These are phyloP conservation scores for Liposcelis brunnea DNA, from an alignment of 2,888 invertebrate species.

Conservation along the genomic window DNA sequence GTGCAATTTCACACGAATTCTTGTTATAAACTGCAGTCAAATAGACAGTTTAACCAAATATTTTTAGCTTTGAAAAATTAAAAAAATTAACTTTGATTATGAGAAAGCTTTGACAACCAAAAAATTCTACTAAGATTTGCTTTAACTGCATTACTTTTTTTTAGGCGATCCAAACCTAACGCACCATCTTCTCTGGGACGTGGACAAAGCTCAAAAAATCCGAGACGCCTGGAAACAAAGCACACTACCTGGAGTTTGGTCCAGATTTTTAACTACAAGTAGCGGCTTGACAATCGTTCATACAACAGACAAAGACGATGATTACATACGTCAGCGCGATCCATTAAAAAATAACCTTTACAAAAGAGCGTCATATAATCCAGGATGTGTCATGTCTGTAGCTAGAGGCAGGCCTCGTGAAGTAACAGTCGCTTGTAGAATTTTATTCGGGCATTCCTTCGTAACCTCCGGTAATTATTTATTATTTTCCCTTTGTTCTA, in stretches of 20 bases:
- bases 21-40: no score
- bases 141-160: no score
- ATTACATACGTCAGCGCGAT: slow-evolving; percentile 11
- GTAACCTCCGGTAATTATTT: background rate
- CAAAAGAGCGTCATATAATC: slow-evolving; percentile 11
- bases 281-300: slow-evolving; percentile 23
- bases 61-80: no score
- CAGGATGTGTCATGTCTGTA: slow-evolving; percentile 11
- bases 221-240: slow-evolving; percentile 17
- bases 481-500: background rate
- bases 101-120: no score
- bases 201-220: slow-evolving; percentile 15
- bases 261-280: slow-evolving; percentile 23
- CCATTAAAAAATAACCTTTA: slow-evolving; percentile 12
- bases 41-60: no score
- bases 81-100: no score
- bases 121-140: no score
- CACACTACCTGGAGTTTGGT: slow-evolving; percentile 5
- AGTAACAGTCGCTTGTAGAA: slow-evolving; percentile 1
- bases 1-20: no score
- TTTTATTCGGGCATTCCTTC: background rate
- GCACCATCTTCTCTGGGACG: slow-evolving; percentile 23
- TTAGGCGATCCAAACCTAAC: slow-evolving; percentile 18
- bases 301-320: slow-evolving; percentile 10
- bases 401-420: background rate